phyloP scores from a whole-genome alignment of 2,113 vertebrate genomes.

The Rhea americana region DNA sequence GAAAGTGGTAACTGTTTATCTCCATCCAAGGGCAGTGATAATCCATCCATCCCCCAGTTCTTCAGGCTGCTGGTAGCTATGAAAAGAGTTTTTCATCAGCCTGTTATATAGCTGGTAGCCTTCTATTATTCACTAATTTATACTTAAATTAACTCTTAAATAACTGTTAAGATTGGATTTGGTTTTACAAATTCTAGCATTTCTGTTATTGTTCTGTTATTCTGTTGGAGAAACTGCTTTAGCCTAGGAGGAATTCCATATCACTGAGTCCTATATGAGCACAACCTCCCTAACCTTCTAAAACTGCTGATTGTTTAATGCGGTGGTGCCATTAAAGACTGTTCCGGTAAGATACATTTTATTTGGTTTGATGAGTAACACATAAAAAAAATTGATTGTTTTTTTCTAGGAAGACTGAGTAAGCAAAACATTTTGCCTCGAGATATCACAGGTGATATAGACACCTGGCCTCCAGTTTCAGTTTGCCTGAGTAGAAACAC shows the following conservation, averaged over 20 bases:
- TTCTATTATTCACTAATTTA: background rate
- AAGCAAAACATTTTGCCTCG: slow-evolving; percentile 31
- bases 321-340: background rate
- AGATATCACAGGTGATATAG: background rate
- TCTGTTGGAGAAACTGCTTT: background rate
- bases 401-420: background rate
- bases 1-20: background rate
- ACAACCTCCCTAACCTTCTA: background rate
- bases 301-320: background rate
- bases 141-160: background rate
- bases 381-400: background rate
- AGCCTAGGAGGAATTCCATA: background rate
- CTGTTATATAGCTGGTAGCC: background rate
- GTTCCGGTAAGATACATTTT: background rate
- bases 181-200: background rate
- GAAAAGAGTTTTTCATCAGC: background rate
- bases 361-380: background rate
- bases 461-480: slow-evolving; percentile 8
- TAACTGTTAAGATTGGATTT: background rate
- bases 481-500: background rate
- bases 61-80: background rate
- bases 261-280: accelerated
- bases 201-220: background rate
- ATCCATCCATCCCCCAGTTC: background rate
- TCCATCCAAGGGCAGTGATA: background rate